Base-by-base conservation (phyloP, 2,797 vertebrate genomes). In the Sebastes vulpes region DNA sequence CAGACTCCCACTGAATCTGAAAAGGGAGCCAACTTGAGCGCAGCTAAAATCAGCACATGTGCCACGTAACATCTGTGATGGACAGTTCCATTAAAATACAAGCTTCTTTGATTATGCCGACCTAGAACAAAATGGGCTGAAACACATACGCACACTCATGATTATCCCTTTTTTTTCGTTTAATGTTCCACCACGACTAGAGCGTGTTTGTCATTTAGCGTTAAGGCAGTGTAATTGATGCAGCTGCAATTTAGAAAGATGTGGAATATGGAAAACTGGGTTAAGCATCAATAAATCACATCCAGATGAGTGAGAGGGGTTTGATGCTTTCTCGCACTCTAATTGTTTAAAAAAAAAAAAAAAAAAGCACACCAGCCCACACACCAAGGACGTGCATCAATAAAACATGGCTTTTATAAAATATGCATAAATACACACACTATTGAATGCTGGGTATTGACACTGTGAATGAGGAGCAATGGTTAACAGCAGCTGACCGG, bases 371-470 rank as follows among this genome's bases (percentile, higher is more conserved):
- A 53, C n/a, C 53, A 88, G 65, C 85, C 89, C 87, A 89, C 92
- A 94, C 90, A 91, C 88, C 79, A 66, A 77, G 85, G 63, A 64
- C 60, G 10, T 4, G 73, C 88, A 95, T 96, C 76, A 93, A 96
- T 96, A 93, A 96, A 94, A 82, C 90, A 96, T 91, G 84, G 67
- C 80, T 85, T 82, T 92, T 82, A 91, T 92, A 82, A 93, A 95
- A 95, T 86, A 92, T 93, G 89, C 92, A 95, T 93, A 89, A 90
- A 94, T 86, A 92, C 87, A 89, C 79, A 90, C 69, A 70, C 77
- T 72, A 80, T 77, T 89, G 82, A 86, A 92, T 84, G 81, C 66
- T 84, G 59, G 67, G 82, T 91, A 92, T 92, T 93, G 90, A 94
- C 89, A 90, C 85, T 81, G 75, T 85, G 86, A 90, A 90, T 79